phyloP scores from a whole-genome alignment of 2,888 invertebrate species.

The Heliothis peltigera region DNA sequence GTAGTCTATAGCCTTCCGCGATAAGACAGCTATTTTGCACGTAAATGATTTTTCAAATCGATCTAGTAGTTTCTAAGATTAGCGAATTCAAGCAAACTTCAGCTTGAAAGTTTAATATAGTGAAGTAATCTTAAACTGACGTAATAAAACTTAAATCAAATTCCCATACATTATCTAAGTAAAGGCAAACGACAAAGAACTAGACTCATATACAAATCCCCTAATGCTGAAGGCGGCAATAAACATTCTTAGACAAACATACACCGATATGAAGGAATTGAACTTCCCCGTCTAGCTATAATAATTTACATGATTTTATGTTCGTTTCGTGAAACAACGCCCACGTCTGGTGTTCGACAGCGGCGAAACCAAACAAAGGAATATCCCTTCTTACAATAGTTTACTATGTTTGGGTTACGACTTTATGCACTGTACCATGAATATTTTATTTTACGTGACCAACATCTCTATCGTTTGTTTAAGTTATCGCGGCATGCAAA shows the following conservation, averaged over 20 bases:
- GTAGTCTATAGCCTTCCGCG: too few relatives aligned
- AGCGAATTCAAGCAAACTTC: too few relatives aligned
- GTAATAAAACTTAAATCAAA: conserved; percentile 41
- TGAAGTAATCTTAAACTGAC: conserved; percentile 8
- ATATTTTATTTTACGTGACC: conserved; percentile 66
- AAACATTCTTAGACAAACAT: conserved; percentile 46
- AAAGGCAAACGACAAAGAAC: conserved; percentile 32
- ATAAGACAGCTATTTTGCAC: too few relatives aligned
- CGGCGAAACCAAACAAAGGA: conserved; percentile 61
- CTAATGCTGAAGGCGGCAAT: conserved; percentile 37
- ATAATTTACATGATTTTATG: conserved; percentile 64
- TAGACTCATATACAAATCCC: conserved; percentile 47
- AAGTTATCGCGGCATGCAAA: conserved; percentile 50
- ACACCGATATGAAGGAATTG: conserved; percentile 53
- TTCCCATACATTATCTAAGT: conserved; percentile 6
- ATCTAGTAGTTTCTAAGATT: too few relatives aligned
- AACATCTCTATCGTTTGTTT: conserved; percentile 61
- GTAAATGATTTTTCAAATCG: too few relatives aligned
- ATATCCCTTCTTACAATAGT: conserved; percentile 58
- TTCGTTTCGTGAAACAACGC: conserved; percentile 49
- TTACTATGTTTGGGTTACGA: conserved; percentile 55
- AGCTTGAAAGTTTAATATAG: too few relatives aligned
- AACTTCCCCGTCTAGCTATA: conserved; percentile 52
- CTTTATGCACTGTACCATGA: conserved; percentile 64
- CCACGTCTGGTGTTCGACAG: conserved; percentile 45